phyloP scores from a whole-genome alignment of 2,888 invertebrate genomes.

The Galerucella pusilla region DNA sequence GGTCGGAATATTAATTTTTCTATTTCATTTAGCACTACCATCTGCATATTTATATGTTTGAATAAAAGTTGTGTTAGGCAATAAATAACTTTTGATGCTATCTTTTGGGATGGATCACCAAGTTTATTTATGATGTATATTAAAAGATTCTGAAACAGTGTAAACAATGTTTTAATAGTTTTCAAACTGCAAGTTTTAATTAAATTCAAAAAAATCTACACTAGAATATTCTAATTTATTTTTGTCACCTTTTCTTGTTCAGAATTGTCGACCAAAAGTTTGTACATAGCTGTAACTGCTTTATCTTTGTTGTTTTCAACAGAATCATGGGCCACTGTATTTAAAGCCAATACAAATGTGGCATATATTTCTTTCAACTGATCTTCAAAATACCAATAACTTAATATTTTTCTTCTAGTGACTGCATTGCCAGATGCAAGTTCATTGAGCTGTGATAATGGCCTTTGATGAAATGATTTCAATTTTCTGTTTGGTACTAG shows the following conservation, averaged over 20 bases:
- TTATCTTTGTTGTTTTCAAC: conserved; percentile 85
- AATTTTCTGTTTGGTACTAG: conserved; percentile 75
- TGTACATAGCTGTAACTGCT: conserved; percentile 79
- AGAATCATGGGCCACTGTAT: conserved; percentile 80
- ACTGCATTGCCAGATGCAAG: conserved; percentile 75
- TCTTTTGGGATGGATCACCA: conserved; percentile 90
- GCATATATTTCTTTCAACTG: conserved; percentile 79
- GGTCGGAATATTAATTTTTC: conserved; percentile 88
- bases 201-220: too few species aligned
- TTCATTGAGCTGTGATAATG: conserved; percentile 70
- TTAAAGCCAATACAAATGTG: conserved; percentile 77
- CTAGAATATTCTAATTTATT: neutral
- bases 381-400: conserved; percentile 91
- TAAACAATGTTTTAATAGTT: conserved; percentile 7
- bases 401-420: conserved; percentile 73
- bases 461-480: conserved; percentile 74
- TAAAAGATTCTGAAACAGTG: conserved; percentile 72
- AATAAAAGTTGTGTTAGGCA: conserved; percentile 84
- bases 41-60: conserved; percentile 89
- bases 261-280: conserved; percentile 80
- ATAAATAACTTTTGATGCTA: conserved; percentile 89
- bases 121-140: conserved; percentile 91
- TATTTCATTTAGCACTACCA: conserved; percentile 85
- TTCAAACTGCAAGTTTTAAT: too few species aligned
- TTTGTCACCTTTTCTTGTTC: conserved; percentile 83